Evolutionary conservation across 1,140 invertebrate genomes (phyloP), one percentile per base, ranked within the genome.

Genomic region (Diorhabda sublineata): DNA sequence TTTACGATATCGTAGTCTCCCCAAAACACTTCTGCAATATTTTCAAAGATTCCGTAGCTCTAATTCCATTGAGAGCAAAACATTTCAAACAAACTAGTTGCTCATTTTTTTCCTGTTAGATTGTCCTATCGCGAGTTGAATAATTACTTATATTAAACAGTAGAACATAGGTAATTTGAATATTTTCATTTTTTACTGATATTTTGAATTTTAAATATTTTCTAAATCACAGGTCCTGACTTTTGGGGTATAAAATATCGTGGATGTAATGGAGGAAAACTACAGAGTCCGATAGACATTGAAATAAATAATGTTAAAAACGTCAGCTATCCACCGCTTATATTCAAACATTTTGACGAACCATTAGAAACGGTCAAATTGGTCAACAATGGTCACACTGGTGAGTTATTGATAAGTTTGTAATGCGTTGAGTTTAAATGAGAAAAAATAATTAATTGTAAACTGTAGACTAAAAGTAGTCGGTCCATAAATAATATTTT

Each of bases 271-370:
- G 26, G 45, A 56, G 91, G 92, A 26, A 92, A 92, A 80, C 87
- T 89, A 74, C 92, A 94, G 77, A 93, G 91, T 64, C 92, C 92
- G 0, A 94, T 94, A 58, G 90, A 94, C 76, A 94, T 94, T 63
- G 86, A 90, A 71, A 84, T 89, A 47, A 84, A 89, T 3, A 80
- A 83, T n/a, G 90, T 91, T 3, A 84, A 84, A 60, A 82, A 83
- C 61, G 83, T 87, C 4, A 83, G 78, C 11, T 82, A 89, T 58
- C 83, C 85, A 0, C 79, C 84, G 3, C 79, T 92, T 47, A 71
- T 73, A 67, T 85, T 91, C 76, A 69, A 80, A 5, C 84, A 87
- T 61, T 87, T 92, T 68, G 79, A 89, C 8, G 77, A 82, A 52
- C 78, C 81, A 43, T 87, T 88, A 2, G 78, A 84, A 47, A 76